phyloP scores from a whole-genome alignment of 2,113 vertebrate species.

The Serinus canaria region DNA sequence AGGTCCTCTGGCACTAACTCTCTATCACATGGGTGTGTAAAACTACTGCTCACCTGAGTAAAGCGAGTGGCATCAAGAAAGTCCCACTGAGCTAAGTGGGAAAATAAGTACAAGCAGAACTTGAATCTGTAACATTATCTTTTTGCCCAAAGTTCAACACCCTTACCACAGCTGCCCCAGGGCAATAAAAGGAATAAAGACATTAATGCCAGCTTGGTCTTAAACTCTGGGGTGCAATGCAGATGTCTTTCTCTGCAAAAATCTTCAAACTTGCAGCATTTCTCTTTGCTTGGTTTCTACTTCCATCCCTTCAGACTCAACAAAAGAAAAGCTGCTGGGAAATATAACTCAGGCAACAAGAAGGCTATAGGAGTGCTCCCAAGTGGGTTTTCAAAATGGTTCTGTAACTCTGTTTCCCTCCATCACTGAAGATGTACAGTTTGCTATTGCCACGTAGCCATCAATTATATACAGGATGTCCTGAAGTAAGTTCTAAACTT shows the following conservation, averaged over 20 bases:
- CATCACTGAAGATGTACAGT: not conserved
- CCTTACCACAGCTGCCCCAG: not conserved
- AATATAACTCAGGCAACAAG: not conserved
- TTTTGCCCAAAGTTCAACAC: not conserved
- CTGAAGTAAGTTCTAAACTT: not conserved
- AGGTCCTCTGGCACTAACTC: not conserved
- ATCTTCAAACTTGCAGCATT: not conserved
- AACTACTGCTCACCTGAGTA: not conserved
- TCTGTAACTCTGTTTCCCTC: not conserved
- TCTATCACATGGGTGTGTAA: not conserved
- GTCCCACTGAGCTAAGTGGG: not conserved
- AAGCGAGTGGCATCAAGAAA: not conserved
- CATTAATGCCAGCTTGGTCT: not conserved
- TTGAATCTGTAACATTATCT: not conserved
- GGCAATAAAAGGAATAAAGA: not conserved
- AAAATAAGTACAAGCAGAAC: not conserved
- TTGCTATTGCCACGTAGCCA: not conserved
- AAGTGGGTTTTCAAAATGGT: constrained; percentile 8
- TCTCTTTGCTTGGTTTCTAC: not conserved
- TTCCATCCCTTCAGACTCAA: not conserved
- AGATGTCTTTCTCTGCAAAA: not conserved
- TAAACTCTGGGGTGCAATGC: not conserved
- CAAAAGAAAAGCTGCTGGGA: not conserved
- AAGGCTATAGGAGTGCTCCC: not conserved
- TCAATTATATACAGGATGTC: not conserved